Base-by-base conservation (phyloP, 2,797 vertebrate species). In the Acrossocheilus fasciatus region DNA sequence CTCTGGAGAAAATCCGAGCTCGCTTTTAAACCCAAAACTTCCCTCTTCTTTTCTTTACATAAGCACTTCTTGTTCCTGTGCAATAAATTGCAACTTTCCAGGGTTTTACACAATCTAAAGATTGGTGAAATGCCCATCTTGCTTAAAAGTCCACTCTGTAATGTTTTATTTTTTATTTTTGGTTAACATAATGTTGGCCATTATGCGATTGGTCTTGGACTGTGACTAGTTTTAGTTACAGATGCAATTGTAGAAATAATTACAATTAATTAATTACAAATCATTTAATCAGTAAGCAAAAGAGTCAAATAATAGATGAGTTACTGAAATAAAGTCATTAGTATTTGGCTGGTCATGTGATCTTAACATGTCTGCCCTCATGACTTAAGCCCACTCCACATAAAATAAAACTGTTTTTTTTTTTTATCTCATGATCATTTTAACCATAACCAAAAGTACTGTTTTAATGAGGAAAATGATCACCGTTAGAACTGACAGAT, bases 1-100 rank as follows among this genome's bases (percentile, higher is more conserved):
- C 62, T 12, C 6, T 92, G 85, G 93, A 93, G 0, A 93, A 85
- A 89, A 94, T 96, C 87, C 91, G 91, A 2, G 85, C 81, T 68
- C 10, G 10, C 18, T 94, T 95, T 91, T 95, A 88, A 95, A 85
- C n/a, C 81, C n/a, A 54, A 17, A 62, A 15, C 15, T 39, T 41
- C 2, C 14, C 8, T 34, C 12, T 23, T 78, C 23, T 66, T 78
- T 69, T 30, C n/a, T 62, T 34, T 30, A 7, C 47, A 50, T 0
- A 75, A 50, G 34, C 34, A 39, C 36, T 47, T 81, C n/a, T 62
- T 57, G 26, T 81, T 80, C 14, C 52, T 66, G 70, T 81, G 69
- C 26, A 78, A 74, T 79, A 6, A 73, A 80, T n/a, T 85, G 52
- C 18, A 57, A 36, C 77, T 64, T 80, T 81, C 14, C 30, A 4